Base-by-base conservation (phyloP, 2,113 vertebrate genomes). In the Otis tarda region DNA sequence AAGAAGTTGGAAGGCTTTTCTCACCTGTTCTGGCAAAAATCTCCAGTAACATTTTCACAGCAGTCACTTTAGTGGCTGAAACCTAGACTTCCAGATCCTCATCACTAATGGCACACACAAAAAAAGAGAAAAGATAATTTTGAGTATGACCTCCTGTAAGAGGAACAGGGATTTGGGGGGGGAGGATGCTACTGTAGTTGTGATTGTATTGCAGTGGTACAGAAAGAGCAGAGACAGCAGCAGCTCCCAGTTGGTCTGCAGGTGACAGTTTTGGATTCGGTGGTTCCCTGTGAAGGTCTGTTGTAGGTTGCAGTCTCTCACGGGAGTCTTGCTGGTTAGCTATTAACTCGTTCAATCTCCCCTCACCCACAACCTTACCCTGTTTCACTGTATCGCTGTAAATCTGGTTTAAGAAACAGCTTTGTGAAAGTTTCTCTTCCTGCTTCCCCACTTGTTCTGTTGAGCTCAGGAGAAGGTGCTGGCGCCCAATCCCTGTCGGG, bases 331-430 rank as follows among this genome's bases (percentile, higher is more conserved):
- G 49, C 47, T 57, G 17, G 53, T 90, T 88, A 84, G 57, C 64
- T 82, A 13, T 50, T 87, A 89, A 77, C 70, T 50, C 67, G n/a
- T 63, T 55, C 76, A 17, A 2, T 68, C 25, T 87, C 37, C 50
- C 24, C 39, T 83, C 27, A 43, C 43, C 43, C 25, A 6, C 52
- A 47, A 56, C 45, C 28, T 33, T 93, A 8, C n/a, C 63, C 41
- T 77, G 39, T 95, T 90, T 89, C 39, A 37, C 52, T 74, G 47
- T 77, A 79, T 67, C 82, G 35, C 23, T 80, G 63, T 68, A 90
- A 90, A 95, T 82, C 47, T 85, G 87, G 47, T 70, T 96, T 90
- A 73, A 92, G 86, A 78, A 96, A 50, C 49, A 71, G 86, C 52
- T 69, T 69, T 89, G 79, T 77, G 63, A 47, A 86, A 83, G 76